phyloP scores from a whole-genome alignment of 2,888 invertebrate species.

The Candidula unifasciata region DNA sequence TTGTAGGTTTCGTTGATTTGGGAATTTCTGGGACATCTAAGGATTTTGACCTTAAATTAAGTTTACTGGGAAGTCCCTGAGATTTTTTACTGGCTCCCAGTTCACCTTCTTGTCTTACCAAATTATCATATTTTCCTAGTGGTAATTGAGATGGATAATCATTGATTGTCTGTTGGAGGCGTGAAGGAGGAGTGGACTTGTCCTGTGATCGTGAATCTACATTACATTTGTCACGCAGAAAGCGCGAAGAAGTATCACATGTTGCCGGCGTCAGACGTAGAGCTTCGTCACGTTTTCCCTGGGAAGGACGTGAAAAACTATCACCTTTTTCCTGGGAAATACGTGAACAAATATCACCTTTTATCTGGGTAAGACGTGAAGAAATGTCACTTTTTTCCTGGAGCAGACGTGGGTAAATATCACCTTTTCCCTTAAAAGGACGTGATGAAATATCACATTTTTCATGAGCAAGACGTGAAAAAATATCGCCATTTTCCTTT shows the following conservation, averaged over 20 bases:
- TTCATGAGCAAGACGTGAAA: background rate
- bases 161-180: no score
- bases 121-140: constrained; percentile 61
- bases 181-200: no score
- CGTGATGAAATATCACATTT: background rate
- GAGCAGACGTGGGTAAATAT: background rate
- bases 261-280: no score
- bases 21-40: constrained; percentile 63
- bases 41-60: constrained; percentile 66
- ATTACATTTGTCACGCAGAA: no score
- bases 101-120: constrained; percentile 58
- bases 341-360: no score
- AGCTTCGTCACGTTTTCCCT: no score
- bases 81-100: constrained; percentile 54
- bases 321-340: no score
- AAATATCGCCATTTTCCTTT: background rate
- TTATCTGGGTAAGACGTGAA: no score
- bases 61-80: constrained; percentile 51
- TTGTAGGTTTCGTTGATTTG: constrained; percentile 51
- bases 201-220: no score
- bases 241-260: no score
- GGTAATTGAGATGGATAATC: no score
- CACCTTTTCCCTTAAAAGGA: background rate
- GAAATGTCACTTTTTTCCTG: background rate
- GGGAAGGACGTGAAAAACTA: no score